Percentiles rank a stretch among this genome's conserved stretches.
Conservation (phyloP, 1,140 invertebrate species). For the Anastrepha ludens region DNA sequence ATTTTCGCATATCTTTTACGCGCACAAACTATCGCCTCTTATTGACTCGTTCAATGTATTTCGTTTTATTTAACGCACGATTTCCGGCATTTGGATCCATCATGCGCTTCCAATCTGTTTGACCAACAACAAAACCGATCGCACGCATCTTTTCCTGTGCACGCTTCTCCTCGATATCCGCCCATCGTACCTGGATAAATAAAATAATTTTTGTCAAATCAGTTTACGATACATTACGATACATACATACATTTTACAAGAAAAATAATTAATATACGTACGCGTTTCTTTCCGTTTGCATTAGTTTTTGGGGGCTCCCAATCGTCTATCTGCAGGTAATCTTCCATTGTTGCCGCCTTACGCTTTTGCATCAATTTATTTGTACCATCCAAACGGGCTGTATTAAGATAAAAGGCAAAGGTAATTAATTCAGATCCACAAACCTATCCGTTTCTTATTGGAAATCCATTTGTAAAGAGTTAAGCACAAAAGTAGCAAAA, state of each 20-base stretch:
- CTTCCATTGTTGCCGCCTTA: conserved; percentile 85
- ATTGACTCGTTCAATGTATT: conserved; percentile 86
- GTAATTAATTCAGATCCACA: too few relatives aligned
- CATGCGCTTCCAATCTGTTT: conserved; percentile 95
- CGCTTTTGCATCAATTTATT: conserved; percentile 78
- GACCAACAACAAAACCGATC: conserved; percentile 95
- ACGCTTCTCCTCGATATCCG: conserved; percentile 94
- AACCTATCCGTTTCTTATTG: neutral
- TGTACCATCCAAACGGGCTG: conserved; percentile 92
- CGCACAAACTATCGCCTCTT: conserved; percentile 51
- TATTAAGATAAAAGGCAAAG: conserved; percentile 67
- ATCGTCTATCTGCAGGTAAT: conserved; percentile 92
- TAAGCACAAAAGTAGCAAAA: too few relatives aligned
- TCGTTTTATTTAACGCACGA: conserved; percentile 92
- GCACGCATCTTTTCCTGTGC: conserved; percentile 92
- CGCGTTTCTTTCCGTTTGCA: conserved; percentile 91
- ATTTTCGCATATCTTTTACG: neutral
- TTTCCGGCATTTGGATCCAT: conserved; percentile 93
- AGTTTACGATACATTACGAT: neutral
- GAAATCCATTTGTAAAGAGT: neutral
- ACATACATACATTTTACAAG: conserved; percentile 26
- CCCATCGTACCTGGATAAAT: conserved; percentile 90
- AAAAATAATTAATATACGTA: conserved; percentile 75
- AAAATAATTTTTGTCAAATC: neutral
- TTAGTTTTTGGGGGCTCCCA: conserved; percentile 77